Base-by-base conservation (phyloP, 2,113 vertebrate species). In the Istiophorus platypterus region DNA sequence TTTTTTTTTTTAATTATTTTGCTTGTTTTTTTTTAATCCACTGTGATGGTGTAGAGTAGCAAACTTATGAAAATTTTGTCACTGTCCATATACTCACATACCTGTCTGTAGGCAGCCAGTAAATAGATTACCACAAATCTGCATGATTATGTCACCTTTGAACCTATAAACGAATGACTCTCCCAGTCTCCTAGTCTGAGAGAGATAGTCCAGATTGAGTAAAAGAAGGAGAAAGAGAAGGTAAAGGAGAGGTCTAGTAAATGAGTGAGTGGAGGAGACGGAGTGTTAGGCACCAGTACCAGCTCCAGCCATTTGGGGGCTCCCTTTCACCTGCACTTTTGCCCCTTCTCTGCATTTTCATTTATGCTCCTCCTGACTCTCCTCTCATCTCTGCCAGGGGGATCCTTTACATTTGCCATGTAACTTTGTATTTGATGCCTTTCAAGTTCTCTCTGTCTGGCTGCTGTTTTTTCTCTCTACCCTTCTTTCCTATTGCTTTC, bases 251-350 rank as follows among this genome's bases (percentile, higher is more conserved):
- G 2, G 27, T 59, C n/a, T 3, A 10, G 41, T 0, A 66, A 29
- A 27, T 26, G 9, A 34, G 8, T 49, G 20, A 27, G 61, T 3
- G 18, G 20, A 71, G 52, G 31, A 41, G 41, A 54, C 13, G 11
- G 61, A 22, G 37, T 13, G 14, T 1, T 4, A 4, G 49, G 45
- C 2, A 51, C 29, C 62, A 81, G 56, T 86, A 66, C 80, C 72
- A 69, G 65, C 71, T 90, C 66, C 66, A 67, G 51, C 89, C 85
- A 92, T 86, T 41, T 82, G 86, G 82, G 81, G 89, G 84, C 85
- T 89, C 88, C 81, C 75, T 82, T 80, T 89, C 59, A 82, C 81
- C 63, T 88, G 75, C 73, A 79, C 76, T 47, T 67, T 64, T 82
- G 56, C 70, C 52, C 77, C 17, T 41, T 20, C 20, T 52, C n/a